Evolutionary conservation across 2,888 invertebrate genomes (phyloP).

Genomic region (Thecophora atra): DNA sequence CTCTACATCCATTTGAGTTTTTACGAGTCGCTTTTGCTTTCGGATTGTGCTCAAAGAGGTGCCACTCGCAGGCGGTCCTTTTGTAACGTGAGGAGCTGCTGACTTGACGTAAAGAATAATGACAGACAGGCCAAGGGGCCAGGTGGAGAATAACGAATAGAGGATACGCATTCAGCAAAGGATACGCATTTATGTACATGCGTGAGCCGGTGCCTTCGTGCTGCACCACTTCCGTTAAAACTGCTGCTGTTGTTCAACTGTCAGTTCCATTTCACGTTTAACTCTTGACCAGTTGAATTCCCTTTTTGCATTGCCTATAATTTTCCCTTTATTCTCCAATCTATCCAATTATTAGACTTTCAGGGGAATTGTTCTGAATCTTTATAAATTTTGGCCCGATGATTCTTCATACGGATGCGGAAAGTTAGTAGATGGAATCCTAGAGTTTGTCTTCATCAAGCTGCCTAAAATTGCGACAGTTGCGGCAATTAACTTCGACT

Average conservation of each 20-base stretch:
- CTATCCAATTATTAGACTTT: no score
- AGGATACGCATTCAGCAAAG: background rate
- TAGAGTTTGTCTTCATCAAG: no score
- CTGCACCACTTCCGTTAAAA: background rate
- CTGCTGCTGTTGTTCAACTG: background rate
- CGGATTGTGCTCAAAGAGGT: slow-evolving; percentile 20
- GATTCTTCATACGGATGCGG: no score
- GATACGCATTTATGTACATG: background rate
- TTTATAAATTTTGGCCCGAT: no score
- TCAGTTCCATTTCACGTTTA: background rate
- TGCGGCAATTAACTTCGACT: no score
- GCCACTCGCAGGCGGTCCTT: slow-evolving; percentile 21
- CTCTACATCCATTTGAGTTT: slow-evolving; percentile 6
- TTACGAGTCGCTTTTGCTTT: slow-evolving; percentile 4
- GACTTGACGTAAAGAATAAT: no score
- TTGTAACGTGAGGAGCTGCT: slow-evolving; percentile 9
- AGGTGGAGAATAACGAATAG: background rate
- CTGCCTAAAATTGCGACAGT: no score
- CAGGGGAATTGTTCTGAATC: no score
- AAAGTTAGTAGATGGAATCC: no score
- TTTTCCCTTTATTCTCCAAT: slow-evolving; percentile 4
- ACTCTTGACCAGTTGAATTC: slow-evolving; percentile 16
- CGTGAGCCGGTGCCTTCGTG: no score
- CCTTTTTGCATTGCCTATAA: background rate
- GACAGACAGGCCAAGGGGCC: background rate